Base-by-base conservation (phyloP, 2,888 invertebrate genomes). In the Allygus modestus region DNA sequence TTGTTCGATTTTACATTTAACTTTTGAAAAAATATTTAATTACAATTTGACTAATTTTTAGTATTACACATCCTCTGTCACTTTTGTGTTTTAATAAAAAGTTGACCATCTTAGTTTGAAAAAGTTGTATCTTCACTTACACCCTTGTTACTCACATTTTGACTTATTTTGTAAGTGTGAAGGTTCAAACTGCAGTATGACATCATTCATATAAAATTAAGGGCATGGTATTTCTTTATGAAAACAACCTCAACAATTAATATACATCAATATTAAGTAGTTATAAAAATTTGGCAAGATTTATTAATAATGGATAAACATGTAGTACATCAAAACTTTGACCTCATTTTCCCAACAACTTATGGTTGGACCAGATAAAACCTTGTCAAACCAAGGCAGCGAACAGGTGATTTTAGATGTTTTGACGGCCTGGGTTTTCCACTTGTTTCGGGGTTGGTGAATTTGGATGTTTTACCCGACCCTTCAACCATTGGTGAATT, bases 81-180 rank as follows among this genome's bases (percentile, higher is more conserved):
- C n/a, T 51, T 51, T 51, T 51, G 51, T 51, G 51, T 51, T 51
- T 51, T 51, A 51, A 51, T 51, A 51, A 51, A 51, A 51, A 12
- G 51, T 51, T 51, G 51, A 51, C 51, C 51, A 51, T 51, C 4
- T 51, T 51, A 12, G 11, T 51, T 51, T 51, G 51, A 51, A 51
- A 51, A 51, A 12, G 51, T 51, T 51, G 51, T 51, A 51, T 51
- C n/a, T 7, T 51, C 51, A 51, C 51, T 51, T 17, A 51, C 51
- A 51, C 51, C 51, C 51, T 51, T 51, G 51, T 51, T 15, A 51
- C 51, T 51, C 11, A 51, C 51, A 51, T 12, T 51, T 51, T 51
- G 11, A n/a, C 51, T 51, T 51, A 51, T 51, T 51, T 51, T 51
- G n/a, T 51, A 51, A 51, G 37, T 51, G 51, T 9, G 7, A 51